Evolutionary conservation across 2,113 vertebrate genomes (phyloP).

Genomic region (Nansenia antarctica): DNA sequence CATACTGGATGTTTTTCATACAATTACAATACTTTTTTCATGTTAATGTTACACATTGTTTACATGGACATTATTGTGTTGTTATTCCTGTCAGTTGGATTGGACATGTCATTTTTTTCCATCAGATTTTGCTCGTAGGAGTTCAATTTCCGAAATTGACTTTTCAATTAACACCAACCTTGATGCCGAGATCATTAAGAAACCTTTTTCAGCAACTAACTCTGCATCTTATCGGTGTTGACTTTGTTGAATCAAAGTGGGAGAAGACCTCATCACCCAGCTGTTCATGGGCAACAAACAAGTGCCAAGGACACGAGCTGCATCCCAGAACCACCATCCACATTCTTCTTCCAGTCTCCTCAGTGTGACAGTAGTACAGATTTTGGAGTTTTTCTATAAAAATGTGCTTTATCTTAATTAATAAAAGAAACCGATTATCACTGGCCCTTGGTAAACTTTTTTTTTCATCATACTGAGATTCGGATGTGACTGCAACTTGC

Average conservation of each 20-base stretch:
- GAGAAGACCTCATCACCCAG: neutral
- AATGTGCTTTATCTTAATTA: conserved; percentile 25
- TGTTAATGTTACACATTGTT: too few relatives aligned
- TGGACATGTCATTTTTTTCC: neutral
- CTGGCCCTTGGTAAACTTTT: neutral
- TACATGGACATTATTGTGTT: too few relatives aligned
- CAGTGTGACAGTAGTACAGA: conserved; percentile 17
- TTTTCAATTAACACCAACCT: too few relatives aligned
- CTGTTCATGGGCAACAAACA: conserved; percentile 18
- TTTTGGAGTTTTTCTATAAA: conserved; percentile 28
- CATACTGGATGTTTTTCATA: neutral
- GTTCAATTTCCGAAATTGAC: too few relatives aligned
- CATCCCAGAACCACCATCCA: conserved; percentile 15
- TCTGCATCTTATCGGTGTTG: neutral
- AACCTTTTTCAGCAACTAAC: too few relatives aligned
- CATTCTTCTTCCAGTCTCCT: conserved; percentile 3
- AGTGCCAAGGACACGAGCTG: conserved; percentile 42
- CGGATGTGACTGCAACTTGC: too few relatives aligned
- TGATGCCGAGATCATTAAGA: too few relatives aligned
- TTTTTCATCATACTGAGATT: neutral
- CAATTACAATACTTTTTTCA: too few relatives aligned
- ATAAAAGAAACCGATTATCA: conserved; percentile 25
- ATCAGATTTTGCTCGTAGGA: too few relatives aligned
- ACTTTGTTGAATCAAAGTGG: conserved; percentile 12
- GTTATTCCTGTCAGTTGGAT: too few relatives aligned